Conservation (phyloP, 2,797 vertebrate genomes). For the Myotis myotis region DNA sequence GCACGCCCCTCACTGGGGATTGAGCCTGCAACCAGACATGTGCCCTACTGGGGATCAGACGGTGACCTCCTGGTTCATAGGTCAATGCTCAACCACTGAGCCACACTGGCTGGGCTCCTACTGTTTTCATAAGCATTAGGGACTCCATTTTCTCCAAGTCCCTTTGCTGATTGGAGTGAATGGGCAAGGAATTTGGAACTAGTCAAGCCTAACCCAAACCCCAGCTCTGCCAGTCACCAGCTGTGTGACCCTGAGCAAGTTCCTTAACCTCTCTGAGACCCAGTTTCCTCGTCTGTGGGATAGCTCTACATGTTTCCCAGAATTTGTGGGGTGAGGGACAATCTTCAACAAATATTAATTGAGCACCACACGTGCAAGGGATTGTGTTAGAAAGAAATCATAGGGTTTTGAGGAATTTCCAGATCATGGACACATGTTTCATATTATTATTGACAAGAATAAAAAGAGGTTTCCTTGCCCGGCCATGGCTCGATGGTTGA, state of each 20-base stretch:
- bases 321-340: neutral
- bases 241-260: neutral
- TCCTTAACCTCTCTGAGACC: neutral
- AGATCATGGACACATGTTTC: neutral
- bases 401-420: neutral
- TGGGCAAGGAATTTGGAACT: neutral
- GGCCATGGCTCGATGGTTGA: neutral
- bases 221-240: neutral
- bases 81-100: no score
- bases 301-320: neutral
- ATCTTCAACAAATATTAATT: neutral
- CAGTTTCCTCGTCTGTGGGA: neutral
- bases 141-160: neutral
- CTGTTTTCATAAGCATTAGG: neutral
- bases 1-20: no score
- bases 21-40: no score
- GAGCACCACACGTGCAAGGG: neutral
- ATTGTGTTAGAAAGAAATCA: slow-evolving; percentile 6
- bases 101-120: neutral
- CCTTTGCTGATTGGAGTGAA: neutral
- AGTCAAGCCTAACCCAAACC: neutral
- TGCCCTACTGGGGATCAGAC: no score
- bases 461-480: neutral
- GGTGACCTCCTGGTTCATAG: no score
- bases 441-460: neutral